Evolutionary conservation across 2,113 vertebrate genomes (phyloP).

Genomic region (Pao palembangensis): DNA sequence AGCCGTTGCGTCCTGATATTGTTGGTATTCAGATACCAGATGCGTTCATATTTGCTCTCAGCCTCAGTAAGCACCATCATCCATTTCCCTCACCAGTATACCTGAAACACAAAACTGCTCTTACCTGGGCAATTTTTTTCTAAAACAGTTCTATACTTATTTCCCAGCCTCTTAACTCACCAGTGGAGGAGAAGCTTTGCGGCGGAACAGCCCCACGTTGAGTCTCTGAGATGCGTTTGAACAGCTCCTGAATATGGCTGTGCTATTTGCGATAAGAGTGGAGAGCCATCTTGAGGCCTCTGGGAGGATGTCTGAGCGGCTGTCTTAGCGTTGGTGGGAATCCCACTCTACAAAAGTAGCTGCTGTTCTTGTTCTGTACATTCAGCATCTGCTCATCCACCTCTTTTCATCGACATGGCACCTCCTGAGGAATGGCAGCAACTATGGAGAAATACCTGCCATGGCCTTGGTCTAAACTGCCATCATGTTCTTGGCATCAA

Average conservation of each 20-base stretch:
- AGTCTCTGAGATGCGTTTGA: conserved; percentile 84
- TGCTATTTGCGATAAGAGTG: conserved; percentile 92
- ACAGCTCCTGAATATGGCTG: conserved; percentile 86
- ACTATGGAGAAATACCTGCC: conserved; percentile 77
- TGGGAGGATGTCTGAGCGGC: conserved; percentile 90
- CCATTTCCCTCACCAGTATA: conserved; percentile 86
- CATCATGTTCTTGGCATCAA: conserved; percentile 81
- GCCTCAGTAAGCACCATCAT: conserved; percentile 86
- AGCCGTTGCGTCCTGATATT: conserved; percentile 85
- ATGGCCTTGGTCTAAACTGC: conserved; percentile 75
- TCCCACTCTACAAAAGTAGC: too few relatives aligned
- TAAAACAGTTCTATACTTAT: background rate
- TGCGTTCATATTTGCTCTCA: conserved; percentile 88
- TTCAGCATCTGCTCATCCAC: too few relatives aligned
- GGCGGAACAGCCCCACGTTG: conserved; percentile 86
- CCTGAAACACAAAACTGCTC: conserved; percentile 44
- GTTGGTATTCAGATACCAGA: conserved; percentile 85
- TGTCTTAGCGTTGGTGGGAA: too few relatives aligned
- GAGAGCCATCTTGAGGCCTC: conserved; percentile 90
- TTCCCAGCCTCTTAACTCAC: conserved; percentile 45
- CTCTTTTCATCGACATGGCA: conserved; percentile 81
- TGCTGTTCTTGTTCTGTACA: too few relatives aligned
- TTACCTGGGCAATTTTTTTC: background rate
- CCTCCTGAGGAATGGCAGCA: too few relatives aligned
- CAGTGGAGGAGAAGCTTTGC: conserved; percentile 86